Base-by-base conservation (phyloP, 2,797 vertebrate genomes). In the Emys orbicularis region DNA sequence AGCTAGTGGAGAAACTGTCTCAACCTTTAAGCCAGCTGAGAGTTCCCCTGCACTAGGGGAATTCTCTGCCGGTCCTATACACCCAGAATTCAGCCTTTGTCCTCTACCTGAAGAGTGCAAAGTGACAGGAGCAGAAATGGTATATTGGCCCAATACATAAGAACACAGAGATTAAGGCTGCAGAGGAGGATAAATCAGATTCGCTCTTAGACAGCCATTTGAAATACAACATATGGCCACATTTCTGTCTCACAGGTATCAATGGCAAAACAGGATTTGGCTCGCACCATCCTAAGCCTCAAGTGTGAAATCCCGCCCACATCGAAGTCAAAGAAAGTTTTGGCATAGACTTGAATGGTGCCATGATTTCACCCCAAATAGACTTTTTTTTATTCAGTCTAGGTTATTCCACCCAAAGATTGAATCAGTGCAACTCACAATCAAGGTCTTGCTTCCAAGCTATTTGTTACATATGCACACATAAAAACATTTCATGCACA, bases 361-460 rank as follows among this genome's bases (percentile, higher is more conserved):
- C 90, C 94, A 95, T 87, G 81, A 95, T 93, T 72, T 89, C 61
- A 61, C 41, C 90, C 85, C 52, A 89, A 27, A 61, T 7, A 85
- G 95, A 96, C 88, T 89, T 80, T 86, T 86, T 76, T 59, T 83
- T 65, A 9, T 77, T 95, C 90, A 84, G 37, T 4, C 9, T 93
- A 92, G 89, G 65, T 95, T 49, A 3, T 89, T 96, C 79, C 83
- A 96, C 80, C 79, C 86, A 91, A 80, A 90, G 72, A 85, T 4
- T 83, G 82, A 93, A 91, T 72, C 91, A 95, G 93, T 79, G 84
- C 84, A 91, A 11, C 23, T 72, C 1, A 2, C 81, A 95, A 12
- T 86, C 47, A 74, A 86, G 92, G 4, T 49, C 74, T 77, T 77
- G 25, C 12, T 77, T 77, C 25, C 25, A 49, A 44, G 44, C 25